phyloP scores from a whole-genome alignment of 2,888 invertebrate species.

The Yponomeuta plumbellus region DNA sequence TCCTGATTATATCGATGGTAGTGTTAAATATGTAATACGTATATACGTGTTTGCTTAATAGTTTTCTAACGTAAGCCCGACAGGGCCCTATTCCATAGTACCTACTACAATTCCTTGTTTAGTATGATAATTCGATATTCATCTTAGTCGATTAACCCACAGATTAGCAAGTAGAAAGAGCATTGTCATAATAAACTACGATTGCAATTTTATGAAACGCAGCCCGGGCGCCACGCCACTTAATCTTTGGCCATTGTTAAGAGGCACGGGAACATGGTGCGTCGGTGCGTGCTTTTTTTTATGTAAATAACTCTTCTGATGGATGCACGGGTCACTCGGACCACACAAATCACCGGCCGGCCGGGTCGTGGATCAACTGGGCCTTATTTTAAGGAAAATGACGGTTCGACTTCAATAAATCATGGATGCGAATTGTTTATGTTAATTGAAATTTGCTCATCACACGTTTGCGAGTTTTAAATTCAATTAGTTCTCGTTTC shows the following conservation, averaged over 20 bases:
- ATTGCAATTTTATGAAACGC: too few species aligned
- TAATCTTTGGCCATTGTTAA: not conserved
- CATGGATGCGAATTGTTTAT: not conserved
- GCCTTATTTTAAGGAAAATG: not conserved
- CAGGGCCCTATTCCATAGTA: too few species aligned
- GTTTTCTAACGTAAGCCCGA: too few species aligned
- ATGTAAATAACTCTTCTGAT: slow-evolving; percentile 13
- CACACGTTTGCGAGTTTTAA: not conserved
- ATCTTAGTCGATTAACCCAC: too few species aligned
- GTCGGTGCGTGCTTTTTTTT: slow-evolving; percentile 14
- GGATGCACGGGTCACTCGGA: slow-evolving; percentile 16
- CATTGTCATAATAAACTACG: too few species aligned
- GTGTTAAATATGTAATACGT: too few species aligned
- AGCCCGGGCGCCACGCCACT: not conserved
- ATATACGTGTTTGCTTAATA: too few species aligned
- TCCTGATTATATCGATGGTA: too few species aligned
- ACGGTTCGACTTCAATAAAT: not conserved
- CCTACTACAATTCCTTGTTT: too few species aligned
- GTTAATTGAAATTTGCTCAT: not conserved
- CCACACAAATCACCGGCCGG: slow-evolving; percentile 7
- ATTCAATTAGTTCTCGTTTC: not conserved
- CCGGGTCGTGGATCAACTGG: not conserved
- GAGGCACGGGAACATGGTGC: not conserved
- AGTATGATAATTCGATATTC: too few species aligned
- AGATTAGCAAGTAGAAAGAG: too few species aligned